Evolutionary conservation across 2,113 vertebrate species (phyloP).

Genomic region (Pagrus major): DNA sequence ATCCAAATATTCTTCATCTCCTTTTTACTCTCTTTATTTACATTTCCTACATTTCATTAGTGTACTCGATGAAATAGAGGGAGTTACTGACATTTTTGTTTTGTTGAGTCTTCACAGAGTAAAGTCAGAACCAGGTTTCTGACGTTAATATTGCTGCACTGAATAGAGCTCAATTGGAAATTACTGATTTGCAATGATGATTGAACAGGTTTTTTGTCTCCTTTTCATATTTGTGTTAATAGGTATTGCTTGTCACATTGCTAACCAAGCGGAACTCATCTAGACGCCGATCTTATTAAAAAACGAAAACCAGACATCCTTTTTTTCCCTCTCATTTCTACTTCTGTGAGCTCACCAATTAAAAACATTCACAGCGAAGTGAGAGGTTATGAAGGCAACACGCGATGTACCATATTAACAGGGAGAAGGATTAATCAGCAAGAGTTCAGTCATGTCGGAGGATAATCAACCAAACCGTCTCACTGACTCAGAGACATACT

Average conservation of each 20-base stretch:
- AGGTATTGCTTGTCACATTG: conserved; percentile 44
- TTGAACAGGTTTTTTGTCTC: conserved; percentile 12
- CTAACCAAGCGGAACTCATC: conserved; percentile 47
- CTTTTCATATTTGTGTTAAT: conserved; percentile 45
- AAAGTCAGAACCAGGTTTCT: conserved; percentile 26
- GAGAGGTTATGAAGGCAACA: conserved; percentile 33
- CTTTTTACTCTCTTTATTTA: too few species aligned
- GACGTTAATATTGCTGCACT: conserved; percentile 7
- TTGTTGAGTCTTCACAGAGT: background rate
- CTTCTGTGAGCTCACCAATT: conserved; percentile 33
- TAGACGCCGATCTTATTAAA: conserved; percentile 20
- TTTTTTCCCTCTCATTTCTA: background rate
- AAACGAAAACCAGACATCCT: conserved; percentile 16
- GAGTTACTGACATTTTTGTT: too few species aligned
- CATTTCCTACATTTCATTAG: too few species aligned
- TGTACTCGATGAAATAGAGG: too few species aligned
- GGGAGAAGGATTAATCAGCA: conserved; percentile 18
- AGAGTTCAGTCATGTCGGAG: conserved; percentile 19
- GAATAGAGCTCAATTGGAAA: conserved; percentile 45
- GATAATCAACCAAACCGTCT: conserved; percentile 19
- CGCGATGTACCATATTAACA: conserved; percentile 28
- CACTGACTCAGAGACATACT: conserved; percentile 33
- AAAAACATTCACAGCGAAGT: conserved; percentile 27
- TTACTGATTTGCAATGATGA: conserved; percentile 45
- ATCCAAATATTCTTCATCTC: too few species aligned